phyloP scores from a whole-genome alignment of 1,140 invertebrate genomes.

The Brachionus sp. region DNA sequence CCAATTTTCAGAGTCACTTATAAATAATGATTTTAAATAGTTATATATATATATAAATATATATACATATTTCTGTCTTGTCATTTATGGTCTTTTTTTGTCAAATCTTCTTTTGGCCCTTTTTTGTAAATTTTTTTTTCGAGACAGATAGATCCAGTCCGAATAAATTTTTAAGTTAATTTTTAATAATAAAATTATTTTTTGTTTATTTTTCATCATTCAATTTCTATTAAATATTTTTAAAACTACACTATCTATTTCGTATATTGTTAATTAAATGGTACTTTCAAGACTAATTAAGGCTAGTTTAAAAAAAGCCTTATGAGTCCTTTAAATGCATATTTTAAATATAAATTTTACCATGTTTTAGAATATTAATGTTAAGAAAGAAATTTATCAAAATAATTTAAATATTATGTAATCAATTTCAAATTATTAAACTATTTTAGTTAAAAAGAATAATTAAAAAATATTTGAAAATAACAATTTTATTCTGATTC shows the following conservation, averaged over 20 bases:
- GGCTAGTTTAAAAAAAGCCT: background rate
- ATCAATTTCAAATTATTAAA: too few species aligned
- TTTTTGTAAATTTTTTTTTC: conserved; percentile 25
- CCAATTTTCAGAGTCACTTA: background rate
- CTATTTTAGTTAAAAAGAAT: too few species aligned
- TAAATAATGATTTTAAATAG: background rate
- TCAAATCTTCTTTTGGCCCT: background rate
- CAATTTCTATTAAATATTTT: background rate
- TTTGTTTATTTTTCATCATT: conserved; percentile 1
- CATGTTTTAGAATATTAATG: too few species aligned
- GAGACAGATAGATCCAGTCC: background rate
- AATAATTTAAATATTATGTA: too few species aligned
- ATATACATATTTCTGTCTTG: background rate
- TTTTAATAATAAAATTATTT: background rate
- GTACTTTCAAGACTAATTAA: background rate
- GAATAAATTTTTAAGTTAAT: background rate
- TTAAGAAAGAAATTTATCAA: too few species aligned
- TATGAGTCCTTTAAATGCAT: background rate
- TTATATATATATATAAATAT: background rate
- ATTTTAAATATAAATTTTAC: too few species aligned
- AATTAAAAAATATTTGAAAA: too few species aligned
- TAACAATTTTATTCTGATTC: too few species aligned
- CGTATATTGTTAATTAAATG: background rate
- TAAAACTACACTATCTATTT: background rate
- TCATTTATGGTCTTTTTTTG: background rate